Percentiles rank a stretch among this genome's conserved stretches.
Evolutionary conservation across 2,113 vertebrate genomes (phyloP).

Genomic region (Heterotis niloticus): DNA sequence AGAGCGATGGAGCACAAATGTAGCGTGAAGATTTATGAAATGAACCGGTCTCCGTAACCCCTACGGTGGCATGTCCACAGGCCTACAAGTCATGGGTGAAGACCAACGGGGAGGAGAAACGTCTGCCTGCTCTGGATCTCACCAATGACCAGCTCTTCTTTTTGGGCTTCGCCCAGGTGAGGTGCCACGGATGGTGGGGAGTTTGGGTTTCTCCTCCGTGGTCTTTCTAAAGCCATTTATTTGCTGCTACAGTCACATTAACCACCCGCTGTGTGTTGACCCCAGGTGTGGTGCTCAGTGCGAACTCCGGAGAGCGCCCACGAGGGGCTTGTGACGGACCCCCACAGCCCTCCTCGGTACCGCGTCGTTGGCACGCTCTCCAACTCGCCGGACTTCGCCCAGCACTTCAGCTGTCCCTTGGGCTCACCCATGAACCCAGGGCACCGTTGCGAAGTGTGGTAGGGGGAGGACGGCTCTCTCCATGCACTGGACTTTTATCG

Average conservation of each 20-base stretch:
- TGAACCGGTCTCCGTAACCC: background rate
- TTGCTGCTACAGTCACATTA: background rate
- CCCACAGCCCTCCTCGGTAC: conserved; percentile 90
- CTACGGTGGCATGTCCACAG: conserved; percentile 50
- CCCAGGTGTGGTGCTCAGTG: conserved; percentile 94
- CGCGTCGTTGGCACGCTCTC: conserved; percentile 91
- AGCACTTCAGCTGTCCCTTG: conserved; percentile 79
- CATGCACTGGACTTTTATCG: conserved; percentile 37
- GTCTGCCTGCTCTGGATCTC: conserved; percentile 82
- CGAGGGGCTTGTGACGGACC: conserved; percentile 90
- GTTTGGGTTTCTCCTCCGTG: too few relatives aligned
- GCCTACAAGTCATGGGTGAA: conserved; percentile 83
- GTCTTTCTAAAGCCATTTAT: too few relatives aligned
- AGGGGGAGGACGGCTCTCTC: conserved; percentile 42
- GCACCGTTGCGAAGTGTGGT: conserved; percentile 93
- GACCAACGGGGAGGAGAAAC: conserved; percentile 80
- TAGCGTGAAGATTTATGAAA: background rate
- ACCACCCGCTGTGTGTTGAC: background rate
- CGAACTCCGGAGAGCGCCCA: conserved; percentile 94
- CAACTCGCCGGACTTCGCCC: conserved; percentile 90
- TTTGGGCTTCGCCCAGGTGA: conserved; percentile 94
- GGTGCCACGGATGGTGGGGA: background rate
- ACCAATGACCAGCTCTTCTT: conserved; percentile 97
- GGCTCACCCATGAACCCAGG: conserved; percentile 91
- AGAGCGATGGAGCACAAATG: conserved; percentile 45